Percentiles rank a stretch among this genome's conserved stretches.
Evolutionary conservation across 2,797 vertebrate species (phyloP).

Genomic region (Poeciliopsis presidionis): DNA sequence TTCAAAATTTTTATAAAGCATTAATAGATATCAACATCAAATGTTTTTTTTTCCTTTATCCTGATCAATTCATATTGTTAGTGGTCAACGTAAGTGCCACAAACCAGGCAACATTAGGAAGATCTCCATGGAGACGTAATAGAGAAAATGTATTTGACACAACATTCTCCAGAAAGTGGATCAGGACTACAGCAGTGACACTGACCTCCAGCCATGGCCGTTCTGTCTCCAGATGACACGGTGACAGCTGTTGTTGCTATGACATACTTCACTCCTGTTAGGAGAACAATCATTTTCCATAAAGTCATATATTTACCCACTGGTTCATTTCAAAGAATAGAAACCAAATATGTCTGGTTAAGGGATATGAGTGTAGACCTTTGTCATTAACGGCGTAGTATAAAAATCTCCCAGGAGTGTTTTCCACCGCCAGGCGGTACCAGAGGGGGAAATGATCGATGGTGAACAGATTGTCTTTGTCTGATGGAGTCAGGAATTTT

Average conservation of each 20-base stretch:
- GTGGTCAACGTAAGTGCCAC: background rate
- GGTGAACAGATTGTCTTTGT: slow-evolving; percentile 91
- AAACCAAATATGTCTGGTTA: background rate
- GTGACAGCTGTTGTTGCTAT: slow-evolving; percentile 86
- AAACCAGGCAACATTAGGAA: background rate
- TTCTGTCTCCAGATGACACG: slow-evolving; percentile 84
- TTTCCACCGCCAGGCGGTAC: slow-evolving; percentile 92
- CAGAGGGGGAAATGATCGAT: slow-evolving; percentile 94
- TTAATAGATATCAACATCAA: background rate
- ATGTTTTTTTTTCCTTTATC: background rate
- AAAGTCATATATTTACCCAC: background rate
- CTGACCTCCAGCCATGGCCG: slow-evolving; percentile 87
- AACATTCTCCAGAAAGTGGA: background rate
- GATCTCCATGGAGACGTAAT: background rate
- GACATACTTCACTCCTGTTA: slow-evolving; percentile 77
- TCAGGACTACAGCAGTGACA: slow-evolving; percentile 20
- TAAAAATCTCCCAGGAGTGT: slow-evolving; percentile 87
- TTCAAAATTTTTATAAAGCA: background rate
- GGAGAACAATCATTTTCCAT: background rate
- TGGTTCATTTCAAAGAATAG: background rate
- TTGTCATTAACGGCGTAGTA: slow-evolving; percentile 85
- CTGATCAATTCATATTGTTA: background rate
- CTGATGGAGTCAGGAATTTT: slow-evolving; percentile 85
- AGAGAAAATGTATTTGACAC: background rate
- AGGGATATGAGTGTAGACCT: slow-evolving; percentile 72